Conservation (phyloP, 1,140 invertebrate genomes). For the Solenopsis fugax region DNA sequence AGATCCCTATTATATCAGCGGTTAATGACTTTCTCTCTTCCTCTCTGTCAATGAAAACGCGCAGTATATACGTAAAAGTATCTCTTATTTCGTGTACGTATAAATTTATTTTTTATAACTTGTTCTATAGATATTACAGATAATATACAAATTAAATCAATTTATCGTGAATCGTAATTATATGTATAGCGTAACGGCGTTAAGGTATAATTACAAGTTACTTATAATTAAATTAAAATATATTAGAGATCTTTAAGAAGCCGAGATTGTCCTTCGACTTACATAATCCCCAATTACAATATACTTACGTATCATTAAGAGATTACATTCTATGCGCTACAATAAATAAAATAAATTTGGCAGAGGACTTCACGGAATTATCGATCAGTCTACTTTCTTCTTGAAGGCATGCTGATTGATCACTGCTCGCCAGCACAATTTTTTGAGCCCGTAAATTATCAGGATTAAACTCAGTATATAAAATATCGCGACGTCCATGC, state of each 20-base stretch:
- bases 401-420: conserved; percentile 46
- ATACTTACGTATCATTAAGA: conserved; percentile 6
- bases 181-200: neutral
- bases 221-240: conserved; percentile 7
- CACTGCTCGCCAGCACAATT: conserved; percentile 70
- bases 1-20: conserved; percentile 38
- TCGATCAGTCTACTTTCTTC: conserved; percentile 69
- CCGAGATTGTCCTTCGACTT: neutral
- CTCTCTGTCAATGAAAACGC: neutral
- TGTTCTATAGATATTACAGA: neutral
- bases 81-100: neutral
- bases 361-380: neutral
- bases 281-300: conserved; percentile 10
- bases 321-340: neutral
- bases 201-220: conserved; percentile 1
- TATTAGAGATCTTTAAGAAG: conserved; percentile 36
- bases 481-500: conserved; percentile 81
- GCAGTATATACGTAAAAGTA: neutral
- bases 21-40: neutral
- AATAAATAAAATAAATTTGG: conserved; percentile 63
- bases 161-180: conserved; percentile 10
- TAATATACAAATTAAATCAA: neutral
- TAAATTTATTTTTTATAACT: neutral
- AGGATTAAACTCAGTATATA: conserved; percentile 67
- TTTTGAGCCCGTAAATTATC: conserved; percentile 73